Conservation (phyloP, 2,113 vertebrate species). For the Toxotes chatareus region DNA sequence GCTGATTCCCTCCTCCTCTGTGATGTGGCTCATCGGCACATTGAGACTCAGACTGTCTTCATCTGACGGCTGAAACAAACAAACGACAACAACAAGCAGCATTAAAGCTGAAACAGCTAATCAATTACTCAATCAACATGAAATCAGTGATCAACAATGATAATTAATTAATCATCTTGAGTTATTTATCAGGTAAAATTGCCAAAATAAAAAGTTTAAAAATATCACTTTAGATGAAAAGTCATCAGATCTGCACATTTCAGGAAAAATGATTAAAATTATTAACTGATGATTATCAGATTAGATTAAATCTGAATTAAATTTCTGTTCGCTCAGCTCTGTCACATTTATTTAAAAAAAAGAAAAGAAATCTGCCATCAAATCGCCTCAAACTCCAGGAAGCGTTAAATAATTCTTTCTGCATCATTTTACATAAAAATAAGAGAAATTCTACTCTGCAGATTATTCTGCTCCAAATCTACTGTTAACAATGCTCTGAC, state of each 20-base stretch:
- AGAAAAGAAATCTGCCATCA: no score
- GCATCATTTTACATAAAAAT: no score
- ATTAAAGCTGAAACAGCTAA: background rate
- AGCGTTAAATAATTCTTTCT: no score
- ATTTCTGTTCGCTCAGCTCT: background rate
- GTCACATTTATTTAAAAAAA: background rate
- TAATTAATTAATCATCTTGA: background rate
- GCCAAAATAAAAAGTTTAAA: background rate
- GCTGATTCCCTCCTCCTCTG: constrained; percentile 91
- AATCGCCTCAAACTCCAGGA: no score
- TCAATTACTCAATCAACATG: background rate
- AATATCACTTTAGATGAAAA: no score
- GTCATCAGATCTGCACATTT: no score
- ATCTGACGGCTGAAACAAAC: constrained; percentile 89
- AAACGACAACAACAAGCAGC: background rate
- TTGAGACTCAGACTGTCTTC: constrained; percentile 94
- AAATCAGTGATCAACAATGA: background rate
- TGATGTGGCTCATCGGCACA: constrained; percentile 92
- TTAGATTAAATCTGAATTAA: no score
- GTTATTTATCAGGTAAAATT: background rate
- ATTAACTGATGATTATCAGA: no score
- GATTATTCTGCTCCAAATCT: no score
- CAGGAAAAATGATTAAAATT: no score
- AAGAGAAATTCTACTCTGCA: no score
- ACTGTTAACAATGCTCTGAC: no score